Base-by-base conservation (phyloP, 1,140 invertebrate genomes). In the Chionoecetes opilio region DNA sequence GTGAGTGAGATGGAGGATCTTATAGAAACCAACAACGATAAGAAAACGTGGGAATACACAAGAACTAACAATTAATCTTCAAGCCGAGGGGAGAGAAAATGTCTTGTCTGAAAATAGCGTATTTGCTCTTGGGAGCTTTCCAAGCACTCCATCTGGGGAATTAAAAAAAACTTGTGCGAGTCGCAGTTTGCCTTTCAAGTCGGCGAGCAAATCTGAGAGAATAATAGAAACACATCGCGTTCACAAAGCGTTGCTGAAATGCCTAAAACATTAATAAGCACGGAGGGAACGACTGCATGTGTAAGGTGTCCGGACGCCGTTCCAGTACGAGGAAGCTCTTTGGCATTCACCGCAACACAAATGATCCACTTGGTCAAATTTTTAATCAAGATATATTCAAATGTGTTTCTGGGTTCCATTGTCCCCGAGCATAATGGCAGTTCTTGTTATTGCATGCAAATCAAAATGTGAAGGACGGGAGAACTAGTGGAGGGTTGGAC, bases 321-420 rank as follows among this genome's bases (percentile, higher is more conserved):
- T 53, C 46, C 46, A 53, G 11, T 53, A 53, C 46, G 46, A 53
- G 63, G 63, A 26, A 75, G 63, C 63, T n/a, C 63, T 75, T 26
- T 75, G 26, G 11, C 63, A 75, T 75, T 75, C 63, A 75, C 21
- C 63, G 63, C 6, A 75, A 75, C 63, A 75, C 63, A 75, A 75
- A 75, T 75, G 63, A 75, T 75, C 63, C 63, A 75, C 63, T 75
- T 75, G 63, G 63, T 75, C 63, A n/a, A 75, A 75, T 75, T 75
- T 75, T 75, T 75, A 75, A 75, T 75, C 63, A 75, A 75, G 63
- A 75, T 75, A 75, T 75, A 75, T 75, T 75, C 63, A 75, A 75
- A 75, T 75, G 63, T 75, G 63, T 75, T 75, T 75, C 63, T 75
- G 63, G n/a, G 63, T 75, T 75, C 63, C 63, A 75, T 75, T 75